These are phyloP conservation scores for Paramuricea clavata DNA, from an alignment of 92 coral and sea anemone species.

Conservation along the genomic window DNA sequence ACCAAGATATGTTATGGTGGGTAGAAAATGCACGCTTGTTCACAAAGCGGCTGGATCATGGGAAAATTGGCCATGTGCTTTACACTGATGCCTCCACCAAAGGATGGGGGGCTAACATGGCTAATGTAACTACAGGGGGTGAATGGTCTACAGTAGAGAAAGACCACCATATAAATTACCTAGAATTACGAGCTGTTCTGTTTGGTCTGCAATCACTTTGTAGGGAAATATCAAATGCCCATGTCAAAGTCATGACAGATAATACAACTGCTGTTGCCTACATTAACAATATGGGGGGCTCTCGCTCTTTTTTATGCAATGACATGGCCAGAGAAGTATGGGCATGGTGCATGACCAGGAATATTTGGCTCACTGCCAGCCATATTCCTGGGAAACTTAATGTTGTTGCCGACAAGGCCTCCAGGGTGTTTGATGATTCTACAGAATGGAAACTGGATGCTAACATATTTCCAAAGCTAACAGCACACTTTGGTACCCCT, in stretches of 20 bases:
- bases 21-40: neutral
- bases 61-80: slow-evolving; percentile 29
- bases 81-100: slow-evolving; percentile 63
- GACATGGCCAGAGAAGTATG: neutral
- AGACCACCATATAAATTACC: slow-evolving; percentile 52
- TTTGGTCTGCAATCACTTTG: slow-evolving; percentile 37
- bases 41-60: slow-evolving; percentile 12
- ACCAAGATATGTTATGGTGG: slow-evolving; percentile 34
- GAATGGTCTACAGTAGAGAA: slow-evolving; percentile 53
- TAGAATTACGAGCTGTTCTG: slow-evolving; percentile 52
- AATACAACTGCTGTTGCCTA: slow-evolving; percentile 5
- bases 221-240: neutral
- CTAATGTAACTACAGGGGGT: slow-evolving; percentile 58
- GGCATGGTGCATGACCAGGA: slow-evolving; percentile 20
- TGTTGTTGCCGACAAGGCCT: slow-evolving; percentile 61
- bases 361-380: slow-evolving; percentile 35
- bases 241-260: neutral
- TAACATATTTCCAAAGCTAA: slow-evolving; percentile 39
- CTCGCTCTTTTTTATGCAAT: neutral
- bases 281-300: slow-evolving; percentile 10
- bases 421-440: slow-evolving; percentile 52
- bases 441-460: slow-evolving; percentile 63
- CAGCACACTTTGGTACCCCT: slow-evolving; percentile 30
- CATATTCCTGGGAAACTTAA: slow-evolving; percentile 60
- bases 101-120: slow-evolving; percentile 59